Base-by-base conservation (phyloP, 2,888 invertebrate genomes). In the Coecobrya sp. region DNA sequence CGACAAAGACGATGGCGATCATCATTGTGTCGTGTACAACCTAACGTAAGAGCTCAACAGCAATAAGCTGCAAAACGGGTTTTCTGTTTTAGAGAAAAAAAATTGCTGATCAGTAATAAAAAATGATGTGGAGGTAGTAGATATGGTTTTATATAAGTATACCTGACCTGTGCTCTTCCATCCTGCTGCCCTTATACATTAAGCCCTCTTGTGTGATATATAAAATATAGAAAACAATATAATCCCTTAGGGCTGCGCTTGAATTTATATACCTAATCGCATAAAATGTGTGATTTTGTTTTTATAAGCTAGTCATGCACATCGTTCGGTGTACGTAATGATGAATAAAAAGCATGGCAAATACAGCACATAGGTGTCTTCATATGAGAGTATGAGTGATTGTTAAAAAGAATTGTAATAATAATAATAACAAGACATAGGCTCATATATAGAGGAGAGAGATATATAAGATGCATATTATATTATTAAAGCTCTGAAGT, bases 11-110 rank as follows among this genome's bases (percentile, higher is more conserved):
- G 91, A 49, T 19, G 79, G 59, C 22, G 91, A 84, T 55, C 70
- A 68, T 25, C 86, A 87, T 91, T n/a, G n/a, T 62, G 70, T 87
- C 86, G 82, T 91, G 91, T 87, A 87, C 82, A 91, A 59, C 19
- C 27, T 90, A 85, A 68, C 45, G 62, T 76, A 90, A 68, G 91
- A 91, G 52, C 55, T 76, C 62, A 81, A 86, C 16, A 86, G 86
- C 68, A 91, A 91, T 91, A 91, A 91, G 91, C 91, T 91, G 91
- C 91, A 91, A 91, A 91, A 91, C 91, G 91, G 91, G 91, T 91
- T 91, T 91, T 91, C 91, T 59, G 45, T 49, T 91, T 91, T 82
- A 82, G 19, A 27, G 49, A 7, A 62, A 62, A 91, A 91, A 91
- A 79, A 86, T 62, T 91, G 73, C 91, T 91, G 91, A 91, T 91